phyloP scores from a whole-genome alignment of 53 echinoderm and acorn worm genomes.

The Pentamera pediparva region DNA sequence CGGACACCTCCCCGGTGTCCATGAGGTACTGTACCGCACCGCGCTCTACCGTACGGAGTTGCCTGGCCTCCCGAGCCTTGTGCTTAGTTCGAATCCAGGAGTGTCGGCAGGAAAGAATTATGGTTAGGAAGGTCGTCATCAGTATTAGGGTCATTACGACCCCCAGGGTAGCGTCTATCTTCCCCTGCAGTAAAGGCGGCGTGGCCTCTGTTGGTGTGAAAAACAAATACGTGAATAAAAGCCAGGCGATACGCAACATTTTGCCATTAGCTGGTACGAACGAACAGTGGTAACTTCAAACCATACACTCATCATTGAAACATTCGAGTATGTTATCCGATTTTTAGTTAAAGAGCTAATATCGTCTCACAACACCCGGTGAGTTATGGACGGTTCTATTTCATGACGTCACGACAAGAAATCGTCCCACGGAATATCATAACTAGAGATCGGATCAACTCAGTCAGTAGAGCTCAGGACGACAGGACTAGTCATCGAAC shows the following conservation, averaged over 20 bases:
- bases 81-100: slow-evolving; percentile 77
- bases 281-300: too few species aligned
- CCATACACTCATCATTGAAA: too few species aligned
- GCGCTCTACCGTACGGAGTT: slow-evolving; percentile 47
- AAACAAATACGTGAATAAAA: background rate
- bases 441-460: too few species aligned
- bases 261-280: too few species aligned
- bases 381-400: background rate
- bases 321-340: too few species aligned
- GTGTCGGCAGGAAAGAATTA: slow-evolving; percentile 74
- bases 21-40: slow-evolving; percentile 77
- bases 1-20: slow-evolving; percentile 68
- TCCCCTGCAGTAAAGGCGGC: slow-evolving; percentile 38
- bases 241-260: too few species aligned
- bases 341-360: background rate
- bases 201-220: slow-evolving; percentile 39
- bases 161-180: slow-evolving; percentile 63
- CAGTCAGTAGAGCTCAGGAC: too few species aligned
- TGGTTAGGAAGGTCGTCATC: slow-evolving; percentile 56
- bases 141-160: slow-evolving; percentile 71
- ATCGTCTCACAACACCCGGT: background rate
- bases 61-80: slow-evolving; percentile 66
- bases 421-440: too few species aligned
- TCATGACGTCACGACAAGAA: too few species aligned
- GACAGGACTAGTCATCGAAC: too few species aligned